phyloP scores from a whole-genome alignment of 2,113 vertebrate genomes.

The Pitta sordida region DNA sequence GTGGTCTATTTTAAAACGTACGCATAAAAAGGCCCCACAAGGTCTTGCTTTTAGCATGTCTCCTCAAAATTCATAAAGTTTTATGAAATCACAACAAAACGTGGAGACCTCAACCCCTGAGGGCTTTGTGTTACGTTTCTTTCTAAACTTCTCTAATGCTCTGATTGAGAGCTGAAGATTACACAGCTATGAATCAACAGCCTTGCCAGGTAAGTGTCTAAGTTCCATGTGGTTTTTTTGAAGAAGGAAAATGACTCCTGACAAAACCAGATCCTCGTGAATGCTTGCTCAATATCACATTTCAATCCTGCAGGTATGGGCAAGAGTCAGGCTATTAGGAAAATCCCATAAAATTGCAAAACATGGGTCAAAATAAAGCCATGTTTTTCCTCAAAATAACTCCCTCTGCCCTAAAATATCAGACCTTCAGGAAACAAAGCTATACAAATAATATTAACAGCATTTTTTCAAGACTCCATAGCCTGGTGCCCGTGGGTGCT shows the following conservation, averaged over 20 bases:
- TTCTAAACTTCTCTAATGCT: not conserved
- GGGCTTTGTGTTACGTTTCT: not conserved
- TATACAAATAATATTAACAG: not conserved
- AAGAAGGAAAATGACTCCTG: not conserved
- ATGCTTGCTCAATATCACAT: not conserved
- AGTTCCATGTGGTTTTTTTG: not conserved
- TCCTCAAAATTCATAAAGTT: not conserved
- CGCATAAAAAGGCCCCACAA: not conserved
- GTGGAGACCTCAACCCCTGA: not conserved
- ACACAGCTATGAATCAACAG: not conserved
- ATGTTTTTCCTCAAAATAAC: not conserved
- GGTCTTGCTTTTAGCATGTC: not conserved
- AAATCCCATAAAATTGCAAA: not conserved
- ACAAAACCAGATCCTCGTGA: not conserved
- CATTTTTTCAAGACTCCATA: not conserved
- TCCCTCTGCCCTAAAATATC: rapidly evolving
- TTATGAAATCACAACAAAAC: not conserved
- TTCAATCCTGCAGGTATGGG: not conserved
- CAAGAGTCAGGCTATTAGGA: not conserved
- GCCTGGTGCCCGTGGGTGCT: not conserved
- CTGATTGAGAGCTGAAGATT: not conserved
- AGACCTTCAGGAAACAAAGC: not conserved
- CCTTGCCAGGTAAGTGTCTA: not conserved
- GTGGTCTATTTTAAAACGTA: not conserved
- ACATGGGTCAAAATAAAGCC: not conserved